A percentile compares a stretch with the other conserved stretches of the same genome.
Evolutionary conservation across 2,113 vertebrate species (phyloP).

Genomic region (Nerophis ophidion): DNA sequence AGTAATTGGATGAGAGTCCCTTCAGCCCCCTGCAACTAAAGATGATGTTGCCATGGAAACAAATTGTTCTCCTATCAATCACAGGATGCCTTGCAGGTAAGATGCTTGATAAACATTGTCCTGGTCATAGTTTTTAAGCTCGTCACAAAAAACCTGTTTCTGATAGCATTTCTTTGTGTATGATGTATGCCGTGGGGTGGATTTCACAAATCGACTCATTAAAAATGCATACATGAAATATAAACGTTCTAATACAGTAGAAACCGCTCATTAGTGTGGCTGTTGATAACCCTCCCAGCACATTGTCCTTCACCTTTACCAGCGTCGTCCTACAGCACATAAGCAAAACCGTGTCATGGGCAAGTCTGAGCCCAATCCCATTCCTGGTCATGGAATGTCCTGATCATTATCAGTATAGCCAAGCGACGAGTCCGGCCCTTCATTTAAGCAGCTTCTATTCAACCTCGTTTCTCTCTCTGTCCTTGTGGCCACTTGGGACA

Average conservation of each 20-base stretch:
- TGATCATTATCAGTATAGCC: constrained; percentile 62
- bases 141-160: constrained; percentile 22
- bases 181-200: neutral
- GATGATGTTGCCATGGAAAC: constrained; percentile 95
- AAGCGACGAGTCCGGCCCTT: constrained; percentile 41
- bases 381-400: constrained; percentile 48
- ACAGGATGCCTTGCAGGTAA: constrained; percentile 91
- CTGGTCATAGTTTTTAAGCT: constrained; percentile 23
- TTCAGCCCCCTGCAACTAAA: constrained; percentile 75
- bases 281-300: constrained; percentile 23
- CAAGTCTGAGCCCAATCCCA: constrained; percentile 36
- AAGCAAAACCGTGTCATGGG: constrained; percentile 22
- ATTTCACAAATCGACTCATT: too few relatives aligned
- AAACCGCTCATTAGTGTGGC: constrained; percentile 4
- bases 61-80: constrained; percentile 83
- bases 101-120: constrained; percentile 42
- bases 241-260: too few relatives aligned
- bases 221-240: neutral
- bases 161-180: constrained; percentile 9
- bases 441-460: constrained; percentile 53
- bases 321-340: constrained; percentile 22
- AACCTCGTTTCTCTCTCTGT: constrained; percentile 26
- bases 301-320: constrained; percentile 37
- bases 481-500: constrained; percentile 56
- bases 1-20: constrained; percentile 71